Base-by-base conservation (phyloP, 2,888 invertebrate genomes). In the Apodemia zela region DNA sequence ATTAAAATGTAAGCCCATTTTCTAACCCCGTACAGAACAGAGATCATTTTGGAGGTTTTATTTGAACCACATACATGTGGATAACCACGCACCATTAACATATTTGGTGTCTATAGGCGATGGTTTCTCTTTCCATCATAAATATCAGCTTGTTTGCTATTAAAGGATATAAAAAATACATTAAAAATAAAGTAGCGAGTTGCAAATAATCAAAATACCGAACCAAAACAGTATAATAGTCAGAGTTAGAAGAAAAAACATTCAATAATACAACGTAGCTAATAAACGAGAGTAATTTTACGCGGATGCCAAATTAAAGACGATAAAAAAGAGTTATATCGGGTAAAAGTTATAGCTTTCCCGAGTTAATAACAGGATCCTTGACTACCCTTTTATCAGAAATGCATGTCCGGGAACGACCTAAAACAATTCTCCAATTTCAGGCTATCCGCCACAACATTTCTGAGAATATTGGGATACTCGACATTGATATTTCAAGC, bases 241-340 rank as follows among this genome's bases (percentile, higher is more conserved):
- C 25, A 25, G 25, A 0, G 25, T 25, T 25, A 25, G 25, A 25
- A 25, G 25, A n/a, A 25, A 33, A 33, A 8, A 38, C 21, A 51
- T 18, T 51, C 18, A 51, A 7, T 51, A 18, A 18, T 51, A 21
- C 10, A 51, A 51, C 17, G 10, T 51, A 49, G 21, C 49, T 49
- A 51, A 51, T 51, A 51, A 51, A 51, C 51, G n/a, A 21, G 21
- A 21, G 54, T 54, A 54, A 54, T 54, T 25, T 21, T 25, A 25
- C 25, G 10, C 54, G 13, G 25, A 13, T 54, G 54, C 54, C 25
- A 54, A 54, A 54, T 54, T 54, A 54, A 25, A 54, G 25, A 54
- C 54, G 15, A 25, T 54, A 54, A 54, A 54, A 54, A 54, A 54
- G 54, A 54, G 54, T 54, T 54, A 54, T 54, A 25, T 54, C 25